These are phyloP conservation scores for Heliconius hermathena DNA, from an alignment of 1,140 invertebrate genomes.

Conservation along the genomic window DNA sequence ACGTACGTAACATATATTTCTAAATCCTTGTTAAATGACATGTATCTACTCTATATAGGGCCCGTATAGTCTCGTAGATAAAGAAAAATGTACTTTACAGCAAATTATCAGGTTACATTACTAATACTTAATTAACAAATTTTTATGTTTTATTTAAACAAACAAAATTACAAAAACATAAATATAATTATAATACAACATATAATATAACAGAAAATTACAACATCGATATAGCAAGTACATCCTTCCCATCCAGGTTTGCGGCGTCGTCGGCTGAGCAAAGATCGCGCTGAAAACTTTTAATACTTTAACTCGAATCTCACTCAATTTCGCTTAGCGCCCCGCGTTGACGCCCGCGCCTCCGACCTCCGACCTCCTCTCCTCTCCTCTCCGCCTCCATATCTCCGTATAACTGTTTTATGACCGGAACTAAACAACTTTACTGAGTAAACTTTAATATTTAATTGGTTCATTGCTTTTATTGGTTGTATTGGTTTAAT, in stretches of 20 bases:
- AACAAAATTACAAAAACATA: not conserved
- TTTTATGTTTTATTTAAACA: too few relatives aligned
- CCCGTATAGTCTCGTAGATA: too few relatives aligned
- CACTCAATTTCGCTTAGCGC: conserved; percentile 78
- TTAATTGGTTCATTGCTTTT: not conserved
- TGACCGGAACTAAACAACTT: conserved; percentile 30
- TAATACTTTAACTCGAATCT: conserved; percentile 80
- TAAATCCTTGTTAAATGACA: too few relatives aligned
- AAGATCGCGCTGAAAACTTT: conserved; percentile 79
- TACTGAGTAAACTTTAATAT: conserved; percentile 9
- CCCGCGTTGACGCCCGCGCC: conserved; percentile 64
- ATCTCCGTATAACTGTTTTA: conserved; percentile 62
- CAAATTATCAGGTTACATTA: too few relatives aligned
- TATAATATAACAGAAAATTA: not conserved
- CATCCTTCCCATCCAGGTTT: conserved; percentile 39
- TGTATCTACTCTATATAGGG: too few relatives aligned
- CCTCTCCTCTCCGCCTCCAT: conserved; percentile 42
- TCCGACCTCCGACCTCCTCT: conserved; percentile 33
- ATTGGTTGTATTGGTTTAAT: not conserved
- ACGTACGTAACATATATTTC: too few relatives aligned
- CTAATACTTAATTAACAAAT: too few relatives aligned
- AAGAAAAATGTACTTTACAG: too few relatives aligned
- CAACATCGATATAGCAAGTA: conserved; percentile 40
- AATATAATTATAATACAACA: not conserved
- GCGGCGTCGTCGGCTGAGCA: conserved; percentile 53